A percentile compares a stretch with the other conserved stretches of the same genome.
Evolutionary conservation across 2,888 invertebrate genomes (phyloP).

Genomic region (Meliscaeva auricollis): DNA sequence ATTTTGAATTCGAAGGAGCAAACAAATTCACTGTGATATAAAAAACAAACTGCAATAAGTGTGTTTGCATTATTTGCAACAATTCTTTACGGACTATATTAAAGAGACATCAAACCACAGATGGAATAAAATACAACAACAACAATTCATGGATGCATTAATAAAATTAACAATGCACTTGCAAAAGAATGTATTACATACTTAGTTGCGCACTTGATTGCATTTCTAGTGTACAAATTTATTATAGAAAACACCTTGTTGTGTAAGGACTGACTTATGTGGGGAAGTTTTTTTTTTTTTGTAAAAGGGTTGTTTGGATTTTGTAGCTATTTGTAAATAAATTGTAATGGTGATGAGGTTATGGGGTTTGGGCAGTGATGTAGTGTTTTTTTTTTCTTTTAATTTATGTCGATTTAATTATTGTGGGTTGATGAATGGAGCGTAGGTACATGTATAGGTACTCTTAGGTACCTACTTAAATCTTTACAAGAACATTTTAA

Average conservation of each 20-base stretch:
- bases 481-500: too few species aligned
- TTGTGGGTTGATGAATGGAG: too few species aligned
- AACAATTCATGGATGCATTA: slow-evolving; percentile 26
- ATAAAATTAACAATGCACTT: slow-evolving; percentile 56
- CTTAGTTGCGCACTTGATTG: slow-evolving; percentile 45
- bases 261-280: not conserved
- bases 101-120: not conserved
- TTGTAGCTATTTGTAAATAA: not conserved
- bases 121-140: not conserved
- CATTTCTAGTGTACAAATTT: slow-evolving; percentile 9
- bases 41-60: too few species aligned
- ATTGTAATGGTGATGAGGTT: not conserved
- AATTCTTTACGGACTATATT: not conserved
- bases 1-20: too few species aligned
- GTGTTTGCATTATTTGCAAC: not conserved
- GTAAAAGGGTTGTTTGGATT: not conserved
- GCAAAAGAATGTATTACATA: not conserved
- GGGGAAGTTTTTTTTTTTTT: not conserved
- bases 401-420: not conserved
- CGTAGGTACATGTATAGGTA: too few species aligned
- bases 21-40: too few species aligned
- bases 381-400: not conserved
- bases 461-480: too few species aligned
- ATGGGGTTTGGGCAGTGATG: not conserved
- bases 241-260: not conserved